Evolutionary conservation across 2,113 vertebrate species (phyloP).

Genomic region (Elanus axillaris): DNA sequence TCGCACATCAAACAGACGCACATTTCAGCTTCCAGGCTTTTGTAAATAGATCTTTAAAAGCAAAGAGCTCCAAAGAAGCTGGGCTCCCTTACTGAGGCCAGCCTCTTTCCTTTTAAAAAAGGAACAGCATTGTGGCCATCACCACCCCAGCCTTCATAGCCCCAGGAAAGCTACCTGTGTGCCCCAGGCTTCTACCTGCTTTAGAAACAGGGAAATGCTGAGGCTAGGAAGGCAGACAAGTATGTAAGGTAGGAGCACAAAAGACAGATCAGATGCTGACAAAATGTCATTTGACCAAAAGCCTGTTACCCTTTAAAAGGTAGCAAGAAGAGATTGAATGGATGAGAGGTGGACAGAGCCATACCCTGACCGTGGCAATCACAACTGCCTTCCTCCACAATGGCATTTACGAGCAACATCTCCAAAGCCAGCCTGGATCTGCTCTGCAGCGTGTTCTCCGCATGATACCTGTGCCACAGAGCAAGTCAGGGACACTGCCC

Average conservation of each 20-base stretch:
- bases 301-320: background rate
- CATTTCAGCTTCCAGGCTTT: background rate
- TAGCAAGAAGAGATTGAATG: background rate
- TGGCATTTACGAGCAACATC: background rate
- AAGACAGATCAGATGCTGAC: background rate
- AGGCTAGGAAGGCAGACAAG: background rate
- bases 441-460: background rate
- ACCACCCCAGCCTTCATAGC: background rate
- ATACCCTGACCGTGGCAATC: background rate
- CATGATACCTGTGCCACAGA: background rate
- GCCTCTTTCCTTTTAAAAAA: background rate
- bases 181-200: background rate
- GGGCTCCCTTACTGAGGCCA: background rate
- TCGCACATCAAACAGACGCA: background rate
- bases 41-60: background rate
- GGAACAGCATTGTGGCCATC: background rate
- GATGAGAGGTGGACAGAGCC: background rate
- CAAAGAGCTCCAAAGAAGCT: background rate
- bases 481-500: background rate
- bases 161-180: background rate
- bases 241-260: background rate
- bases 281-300: background rate
- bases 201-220: background rate
- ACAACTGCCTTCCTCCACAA: background rate
- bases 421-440: background rate